These are phyloP conservation scores for Smithornis capensis DNA, from an alignment of 2,113 vertebrate species.

Conservation along the genomic window DNA sequence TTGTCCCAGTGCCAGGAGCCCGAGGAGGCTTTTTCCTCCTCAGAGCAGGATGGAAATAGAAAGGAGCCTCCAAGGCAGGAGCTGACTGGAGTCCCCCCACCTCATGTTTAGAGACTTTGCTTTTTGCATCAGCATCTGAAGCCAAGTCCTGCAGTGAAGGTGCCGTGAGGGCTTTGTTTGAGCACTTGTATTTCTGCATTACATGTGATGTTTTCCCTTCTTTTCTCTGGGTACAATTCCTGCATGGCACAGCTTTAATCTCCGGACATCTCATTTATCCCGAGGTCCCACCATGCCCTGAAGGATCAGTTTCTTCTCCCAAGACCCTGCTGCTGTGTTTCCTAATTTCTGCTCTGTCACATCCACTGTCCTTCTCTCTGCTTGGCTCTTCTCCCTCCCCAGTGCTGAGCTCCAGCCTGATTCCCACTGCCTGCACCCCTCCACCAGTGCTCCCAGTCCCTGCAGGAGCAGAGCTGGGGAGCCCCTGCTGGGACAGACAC, in stretches of 20 bases:
- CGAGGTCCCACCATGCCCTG: background rate
- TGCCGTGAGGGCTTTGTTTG: background rate
- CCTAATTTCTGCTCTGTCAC: background rate
- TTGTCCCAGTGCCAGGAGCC: background rate
- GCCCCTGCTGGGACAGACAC: accelerated
- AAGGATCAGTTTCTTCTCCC: background rate
- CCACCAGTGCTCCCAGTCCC: background rate
- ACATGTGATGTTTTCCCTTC: accelerated
- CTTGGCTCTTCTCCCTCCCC: background rate
- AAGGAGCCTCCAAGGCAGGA: background rate
- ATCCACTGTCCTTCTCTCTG: background rate
- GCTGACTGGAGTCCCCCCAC: background rate
- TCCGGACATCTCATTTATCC: background rate
- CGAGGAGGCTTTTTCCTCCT: background rate
- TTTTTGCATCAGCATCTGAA: background rate
- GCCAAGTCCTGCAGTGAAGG: background rate
- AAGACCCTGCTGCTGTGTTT: background rate
- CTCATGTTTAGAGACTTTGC: background rate
- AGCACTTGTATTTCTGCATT: background rate
- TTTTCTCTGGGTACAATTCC: background rate
- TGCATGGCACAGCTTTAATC: background rate
- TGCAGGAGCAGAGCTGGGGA: background rate
- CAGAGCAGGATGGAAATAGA: background rate
- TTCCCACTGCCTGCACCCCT: background rate
- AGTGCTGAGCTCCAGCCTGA: background rate